Percentiles rank a stretch among this genome's conserved stretches.
phyloP scores from a whole-genome alignment of 2,797 vertebrate genomes.

The Orestias chungarensis region DNA sequence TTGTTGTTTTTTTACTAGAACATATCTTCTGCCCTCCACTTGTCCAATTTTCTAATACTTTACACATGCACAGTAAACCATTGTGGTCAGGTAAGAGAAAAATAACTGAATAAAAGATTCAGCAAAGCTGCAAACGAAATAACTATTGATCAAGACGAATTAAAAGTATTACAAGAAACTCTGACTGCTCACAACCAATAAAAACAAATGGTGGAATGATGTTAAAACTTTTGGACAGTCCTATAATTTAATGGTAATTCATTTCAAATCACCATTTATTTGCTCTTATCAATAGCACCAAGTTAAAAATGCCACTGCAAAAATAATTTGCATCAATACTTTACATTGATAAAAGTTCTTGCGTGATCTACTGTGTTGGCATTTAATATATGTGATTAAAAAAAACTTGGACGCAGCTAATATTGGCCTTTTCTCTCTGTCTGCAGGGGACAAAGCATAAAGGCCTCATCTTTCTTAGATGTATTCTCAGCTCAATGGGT shows the following conservation, averaged over 20 bases:
- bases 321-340: background rate
- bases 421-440: background rate
- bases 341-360: background rate
- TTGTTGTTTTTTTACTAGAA: no score
- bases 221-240: background rate
- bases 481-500: constrained; percentile 4
- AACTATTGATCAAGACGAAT: background rate
- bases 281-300: background rate
- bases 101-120: background rate
- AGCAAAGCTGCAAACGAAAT: background rate
- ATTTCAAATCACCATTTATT: background rate
- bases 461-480: background rate
- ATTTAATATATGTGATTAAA: background rate
- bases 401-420: background rate
- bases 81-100: background rate
- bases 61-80: background rate
- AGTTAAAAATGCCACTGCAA: background rate
- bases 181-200: background rate
- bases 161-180: background rate
- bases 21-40: background rate
- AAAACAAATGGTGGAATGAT: background rate
- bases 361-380: background rate
- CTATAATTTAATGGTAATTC: background rate
- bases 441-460: background rate
- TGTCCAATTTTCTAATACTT: background rate